phyloP scores from a whole-genome alignment of 2,888 invertebrate species.

The Mesoligia furuncula region DNA sequence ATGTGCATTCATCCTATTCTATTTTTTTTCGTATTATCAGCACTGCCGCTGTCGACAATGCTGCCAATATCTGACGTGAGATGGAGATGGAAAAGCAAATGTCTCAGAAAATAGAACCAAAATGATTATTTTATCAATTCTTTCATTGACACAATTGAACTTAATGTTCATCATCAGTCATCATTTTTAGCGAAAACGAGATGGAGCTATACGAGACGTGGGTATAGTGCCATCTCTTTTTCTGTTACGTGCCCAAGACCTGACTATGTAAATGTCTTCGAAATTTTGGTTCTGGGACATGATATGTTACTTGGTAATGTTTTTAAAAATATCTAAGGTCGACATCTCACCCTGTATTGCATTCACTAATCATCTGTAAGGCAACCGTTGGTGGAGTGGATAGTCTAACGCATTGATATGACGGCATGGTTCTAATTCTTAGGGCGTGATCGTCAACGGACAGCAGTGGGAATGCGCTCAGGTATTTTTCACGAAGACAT shows the following conservation, averaged over 20 bases:
- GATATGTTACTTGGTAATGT: neutral
- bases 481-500: neutral
- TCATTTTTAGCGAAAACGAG: neutral
- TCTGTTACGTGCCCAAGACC: too few species aligned
- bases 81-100: neutral
- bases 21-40: neutral
- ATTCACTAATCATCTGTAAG: conserved; percentile 76
- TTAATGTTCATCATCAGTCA: neutral
- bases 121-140: neutral
- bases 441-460: conserved; percentile 61
- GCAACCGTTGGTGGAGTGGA: conserved; percentile 85
- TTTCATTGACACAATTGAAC: neutral
- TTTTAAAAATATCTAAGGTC: conserved; percentile 6
- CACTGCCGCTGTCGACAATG: neutral
- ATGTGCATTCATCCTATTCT: neutral
- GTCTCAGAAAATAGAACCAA: neutral
- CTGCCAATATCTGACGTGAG: neutral
- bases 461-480: conserved; percentile 43
- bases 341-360: conserved; percentile 50
- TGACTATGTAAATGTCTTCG: neutral
- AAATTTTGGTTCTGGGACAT: neutral
- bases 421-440: conserved; percentile 72
- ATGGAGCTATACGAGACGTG: neutral
- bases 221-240: neutral
- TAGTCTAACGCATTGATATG: conserved; percentile 77